Conservation (phyloP, 2,888 invertebrate genomes). For the Hirtodrosophila histrioides region DNA sequence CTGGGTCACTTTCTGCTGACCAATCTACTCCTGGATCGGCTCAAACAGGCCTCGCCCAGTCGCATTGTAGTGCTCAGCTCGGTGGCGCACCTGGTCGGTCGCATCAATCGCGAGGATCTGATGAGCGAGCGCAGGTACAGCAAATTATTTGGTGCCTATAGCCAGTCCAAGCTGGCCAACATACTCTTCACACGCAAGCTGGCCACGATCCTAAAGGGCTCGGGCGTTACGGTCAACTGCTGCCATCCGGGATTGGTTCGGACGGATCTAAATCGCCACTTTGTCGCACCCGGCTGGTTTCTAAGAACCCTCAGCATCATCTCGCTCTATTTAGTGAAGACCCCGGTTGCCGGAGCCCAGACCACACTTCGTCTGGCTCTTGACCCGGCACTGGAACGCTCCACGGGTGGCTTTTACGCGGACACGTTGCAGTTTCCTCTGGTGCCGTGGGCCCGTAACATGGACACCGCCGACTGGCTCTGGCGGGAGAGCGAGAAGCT, state of each 20-base stretch:
- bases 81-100: conserved; percentile 88
- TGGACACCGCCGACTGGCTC: conserved; percentile 86
- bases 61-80: conserved; percentile 91
- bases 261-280: conserved; percentile 89
- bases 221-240: conserved; percentile 88
- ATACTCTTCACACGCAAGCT: conserved; percentile 90
- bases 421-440: conserved; percentile 86
- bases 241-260: conserved; percentile 90
- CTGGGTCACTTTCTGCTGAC: conserved; percentile 88
- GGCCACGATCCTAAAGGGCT: conserved; percentile 87
- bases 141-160: conserved; percentile 87
- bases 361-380: conserved; percentile 80
- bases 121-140: conserved; percentile 89
- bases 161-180: conserved; percentile 92
- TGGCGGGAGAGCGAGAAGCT: conserved; percentile 86
- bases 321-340: conserved; percentile 72
- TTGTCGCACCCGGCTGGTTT: conserved; percentile 50
- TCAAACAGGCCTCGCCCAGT: conserved; percentile 88
- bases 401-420: conserved; percentile 84
- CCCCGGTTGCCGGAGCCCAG: conserved; percentile 82
- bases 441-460: conserved; percentile 85
- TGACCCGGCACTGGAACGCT: conserved; percentile 79
- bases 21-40: conserved; percentile 85
- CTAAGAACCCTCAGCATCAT: conserved; percentile 62
- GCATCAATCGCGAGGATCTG: conserved; percentile 89